These are phyloP conservation scores for Gonatopus flavifemur DNA, from an alignment of 1,140 invertebrate genomes.

Conservation along the genomic window DNA sequence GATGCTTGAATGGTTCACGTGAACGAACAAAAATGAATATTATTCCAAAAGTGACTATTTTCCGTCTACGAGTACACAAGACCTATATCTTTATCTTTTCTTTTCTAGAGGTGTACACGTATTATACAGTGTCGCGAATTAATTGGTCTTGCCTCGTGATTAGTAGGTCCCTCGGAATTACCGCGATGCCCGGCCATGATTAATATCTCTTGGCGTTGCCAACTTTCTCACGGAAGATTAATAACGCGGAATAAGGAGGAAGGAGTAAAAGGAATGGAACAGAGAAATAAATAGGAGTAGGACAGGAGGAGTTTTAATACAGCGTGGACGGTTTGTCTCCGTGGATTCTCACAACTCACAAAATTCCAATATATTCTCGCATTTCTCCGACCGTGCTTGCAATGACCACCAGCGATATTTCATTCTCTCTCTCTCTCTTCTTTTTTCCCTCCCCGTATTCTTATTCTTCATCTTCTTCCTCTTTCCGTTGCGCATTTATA, in stretches of 20 bases:
- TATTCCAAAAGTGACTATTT: too few species aligned
- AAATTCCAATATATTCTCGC: constrained; percentile 20
- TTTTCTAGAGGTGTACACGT: too few species aligned
- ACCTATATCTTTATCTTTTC: too few species aligned
- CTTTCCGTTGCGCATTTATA: too few species aligned
- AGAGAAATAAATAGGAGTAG: not conserved
- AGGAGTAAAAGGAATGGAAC: constrained; percentile 6
- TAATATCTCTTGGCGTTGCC: constrained; percentile 43
- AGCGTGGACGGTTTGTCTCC: constrained; percentile 29
- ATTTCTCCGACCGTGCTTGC: too few species aligned
- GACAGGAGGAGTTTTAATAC: constrained; percentile 36
- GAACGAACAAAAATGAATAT: too few species aligned
- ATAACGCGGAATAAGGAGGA: constrained; percentile 27
- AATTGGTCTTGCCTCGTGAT: constrained; percentile 45
- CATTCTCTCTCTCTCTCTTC: not conserved
- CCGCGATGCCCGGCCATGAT: constrained; percentile 41
- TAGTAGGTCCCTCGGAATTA: constrained; percentile 44
- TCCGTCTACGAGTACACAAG: too few species aligned
- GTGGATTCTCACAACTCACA: constrained; percentile 8
- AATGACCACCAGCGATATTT: too few species aligned
- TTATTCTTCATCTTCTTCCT: too few species aligned
- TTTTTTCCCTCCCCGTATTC: not conserved
- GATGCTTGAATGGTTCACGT: too few species aligned
- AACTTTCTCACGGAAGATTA: constrained; percentile 49
- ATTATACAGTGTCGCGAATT: constrained; percentile 39